Conservation (phyloP, 2,113 vertebrate genomes). For the Phylloscopus whistleri region DNA sequence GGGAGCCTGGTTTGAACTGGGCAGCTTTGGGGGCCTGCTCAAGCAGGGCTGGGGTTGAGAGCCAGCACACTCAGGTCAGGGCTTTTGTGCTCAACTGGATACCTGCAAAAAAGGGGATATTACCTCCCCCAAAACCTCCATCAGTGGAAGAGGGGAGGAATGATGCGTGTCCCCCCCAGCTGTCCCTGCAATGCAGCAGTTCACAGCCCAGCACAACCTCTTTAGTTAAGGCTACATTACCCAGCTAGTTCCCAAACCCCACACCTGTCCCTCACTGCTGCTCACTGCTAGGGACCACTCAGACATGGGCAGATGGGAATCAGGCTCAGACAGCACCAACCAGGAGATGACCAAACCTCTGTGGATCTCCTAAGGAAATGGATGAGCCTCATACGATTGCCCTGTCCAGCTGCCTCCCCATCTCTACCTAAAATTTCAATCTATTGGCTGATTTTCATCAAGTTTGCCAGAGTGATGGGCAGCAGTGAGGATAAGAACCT, state of each 20-base stretch:
- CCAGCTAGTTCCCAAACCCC: not conserved
- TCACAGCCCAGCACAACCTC: not conserved
- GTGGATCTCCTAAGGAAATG: not conserved
- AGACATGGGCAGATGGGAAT: not conserved
- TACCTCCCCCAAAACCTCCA: not conserved
- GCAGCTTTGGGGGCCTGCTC: not conserved
- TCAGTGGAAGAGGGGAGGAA: not conserved
- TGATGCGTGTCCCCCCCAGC: accelerated
- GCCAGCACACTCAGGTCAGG: not conserved
- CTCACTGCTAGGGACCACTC: accelerated
- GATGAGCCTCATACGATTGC: accelerated
- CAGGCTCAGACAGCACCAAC: not conserved
- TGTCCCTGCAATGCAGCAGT: not conserved
- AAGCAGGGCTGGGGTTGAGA: not conserved
- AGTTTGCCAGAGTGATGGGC: not conserved
- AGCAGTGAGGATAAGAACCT: not conserved
- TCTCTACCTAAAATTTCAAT: not conserved
- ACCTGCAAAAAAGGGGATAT: not conserved
- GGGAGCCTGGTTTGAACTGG: not conserved
- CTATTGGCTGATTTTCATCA: not conserved
- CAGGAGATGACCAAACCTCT: not conserved
- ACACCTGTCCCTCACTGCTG: not conserved
- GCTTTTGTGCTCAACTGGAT: not conserved
- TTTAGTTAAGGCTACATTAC: not conserved
- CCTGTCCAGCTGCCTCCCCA: not conserved